Conservation (phyloP, 2,113 vertebrate species). For the Macrotis lagotis region DNA sequence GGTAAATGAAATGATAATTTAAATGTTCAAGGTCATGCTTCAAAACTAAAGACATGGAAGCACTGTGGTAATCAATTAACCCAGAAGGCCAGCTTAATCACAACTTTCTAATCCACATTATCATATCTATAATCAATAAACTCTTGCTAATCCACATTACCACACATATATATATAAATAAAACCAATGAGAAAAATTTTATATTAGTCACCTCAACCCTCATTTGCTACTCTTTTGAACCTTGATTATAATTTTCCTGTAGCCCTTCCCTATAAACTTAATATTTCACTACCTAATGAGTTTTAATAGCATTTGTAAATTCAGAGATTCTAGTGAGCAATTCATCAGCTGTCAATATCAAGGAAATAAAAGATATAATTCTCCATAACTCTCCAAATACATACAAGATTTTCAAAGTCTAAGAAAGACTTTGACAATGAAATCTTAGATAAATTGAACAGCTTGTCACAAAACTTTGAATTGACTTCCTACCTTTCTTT, state of each 20-base stretch:
- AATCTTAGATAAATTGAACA: background rate
- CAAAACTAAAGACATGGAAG: background rate
- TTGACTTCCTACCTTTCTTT: conserved; percentile 66
- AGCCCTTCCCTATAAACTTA: background rate
- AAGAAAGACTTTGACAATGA: background rate
- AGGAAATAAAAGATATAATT: background rate
- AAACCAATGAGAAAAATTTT: background rate
- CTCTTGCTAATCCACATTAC: background rate
- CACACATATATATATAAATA: no score
- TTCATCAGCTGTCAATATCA: background rate
- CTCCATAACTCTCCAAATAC: background rate
- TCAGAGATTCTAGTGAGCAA: background rate
- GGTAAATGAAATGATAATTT: background rate
- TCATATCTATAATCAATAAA: no score
- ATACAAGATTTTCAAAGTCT: background rate
- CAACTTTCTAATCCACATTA: background rate
- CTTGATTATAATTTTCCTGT: background rate
- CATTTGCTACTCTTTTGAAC: background rate
- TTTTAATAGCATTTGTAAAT: background rate
- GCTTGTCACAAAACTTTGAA: background rate
- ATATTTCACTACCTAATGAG: background rate
- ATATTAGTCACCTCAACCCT: background rate
- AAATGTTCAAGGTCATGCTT: background rate
- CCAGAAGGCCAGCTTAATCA: background rate
- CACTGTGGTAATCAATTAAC: background rate